Conservation (phyloP, 2,797 vertebrate species). For the Rhincodon typus region DNA sequence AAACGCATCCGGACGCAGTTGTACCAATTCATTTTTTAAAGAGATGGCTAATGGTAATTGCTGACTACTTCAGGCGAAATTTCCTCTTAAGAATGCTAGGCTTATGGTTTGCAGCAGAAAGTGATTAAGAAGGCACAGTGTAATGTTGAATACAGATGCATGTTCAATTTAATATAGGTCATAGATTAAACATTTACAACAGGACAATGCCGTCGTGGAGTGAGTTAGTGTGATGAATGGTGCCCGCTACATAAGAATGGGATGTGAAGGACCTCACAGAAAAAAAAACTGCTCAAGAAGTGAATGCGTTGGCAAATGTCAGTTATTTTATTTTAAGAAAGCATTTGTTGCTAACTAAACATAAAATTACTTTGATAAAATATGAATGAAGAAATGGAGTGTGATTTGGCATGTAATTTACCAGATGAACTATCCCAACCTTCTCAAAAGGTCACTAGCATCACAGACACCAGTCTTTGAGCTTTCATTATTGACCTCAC, state of each 20-base stretch:
- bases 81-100: background rate
- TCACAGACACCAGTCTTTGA: no score
- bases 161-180: background rate
- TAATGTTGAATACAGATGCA: background rate
- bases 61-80: background rate
- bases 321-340: background rate
- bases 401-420: constrained; percentile 38
- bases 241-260: no score
- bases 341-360: constrained; percentile 9
- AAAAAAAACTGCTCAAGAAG: background rate
- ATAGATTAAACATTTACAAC: background rate
- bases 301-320: background rate
- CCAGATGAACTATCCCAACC: no score
- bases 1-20: no score
- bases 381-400: constrained; percentile 34
- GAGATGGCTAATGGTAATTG: background rate
- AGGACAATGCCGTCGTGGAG: background rate
- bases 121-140: background rate
- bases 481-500: constrained; percentile 47
- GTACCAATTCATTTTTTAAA: background rate
- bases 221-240: background rate
- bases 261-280: no score
- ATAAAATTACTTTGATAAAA: constrained; percentile 34
- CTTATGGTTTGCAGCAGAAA: background rate
- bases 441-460: constrained; percentile 59